A percentile compares a stretch with the other conserved stretches of the same genome.
Evolutionary conservation across 2,888 invertebrate species (phyloP).

Genomic region (Drosophila meridionalis): DNA sequence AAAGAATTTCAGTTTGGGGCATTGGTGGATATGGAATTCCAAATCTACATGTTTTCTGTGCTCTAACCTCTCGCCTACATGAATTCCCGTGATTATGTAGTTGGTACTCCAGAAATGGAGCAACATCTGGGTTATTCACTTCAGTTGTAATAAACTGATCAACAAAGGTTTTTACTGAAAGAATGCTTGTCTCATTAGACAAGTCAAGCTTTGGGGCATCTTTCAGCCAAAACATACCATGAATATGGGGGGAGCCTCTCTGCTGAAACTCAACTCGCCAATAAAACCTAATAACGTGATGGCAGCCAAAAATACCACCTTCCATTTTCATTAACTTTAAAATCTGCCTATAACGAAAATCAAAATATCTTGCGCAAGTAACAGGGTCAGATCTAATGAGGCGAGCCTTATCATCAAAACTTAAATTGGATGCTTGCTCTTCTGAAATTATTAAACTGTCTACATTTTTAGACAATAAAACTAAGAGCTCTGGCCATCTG

Average conservation of each 20-base stretch:
- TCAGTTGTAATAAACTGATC: background rate
- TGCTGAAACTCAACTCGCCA: no score
- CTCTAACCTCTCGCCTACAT: background rate
- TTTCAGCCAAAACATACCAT: background rate
- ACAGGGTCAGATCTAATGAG: no score
- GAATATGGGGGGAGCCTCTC: background rate
- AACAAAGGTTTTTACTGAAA: background rate
- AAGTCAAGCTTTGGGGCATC: background rate
- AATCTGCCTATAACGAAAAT: no score
- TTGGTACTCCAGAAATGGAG: background rate
- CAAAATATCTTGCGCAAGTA: no score
- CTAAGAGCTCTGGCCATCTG: no score
- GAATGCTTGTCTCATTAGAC: background rate
- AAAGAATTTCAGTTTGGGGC: background rate
- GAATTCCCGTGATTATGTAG: background rate
- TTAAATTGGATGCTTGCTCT: no score
- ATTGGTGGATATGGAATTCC: background rate
- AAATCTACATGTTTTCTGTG: background rate
- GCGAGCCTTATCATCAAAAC: no score
- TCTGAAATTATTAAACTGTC: no score
- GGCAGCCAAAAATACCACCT: no score
- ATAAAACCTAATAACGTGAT: no score
- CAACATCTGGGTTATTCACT: background rate
- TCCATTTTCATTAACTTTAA: no score
- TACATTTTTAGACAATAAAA: no score